phyloP scores from a whole-genome alignment of 2,888 invertebrate genomes.

The Orchesellides sinensis region DNA sequence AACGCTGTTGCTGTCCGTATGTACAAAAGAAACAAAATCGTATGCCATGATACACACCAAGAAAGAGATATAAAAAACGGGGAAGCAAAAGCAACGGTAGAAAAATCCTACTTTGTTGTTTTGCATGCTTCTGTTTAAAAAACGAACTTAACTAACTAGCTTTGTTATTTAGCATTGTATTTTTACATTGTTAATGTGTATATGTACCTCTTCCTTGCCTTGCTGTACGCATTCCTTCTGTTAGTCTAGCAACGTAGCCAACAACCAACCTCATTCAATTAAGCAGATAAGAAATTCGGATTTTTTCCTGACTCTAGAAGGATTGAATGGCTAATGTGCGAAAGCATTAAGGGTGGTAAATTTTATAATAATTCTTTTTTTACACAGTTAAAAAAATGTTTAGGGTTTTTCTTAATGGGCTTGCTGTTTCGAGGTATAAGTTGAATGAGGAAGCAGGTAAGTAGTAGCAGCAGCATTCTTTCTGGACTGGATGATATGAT shows the following conservation, averaged over 20 bases:
- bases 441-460: neutral
- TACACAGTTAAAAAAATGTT: too few relatives aligned
- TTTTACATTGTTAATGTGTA: neutral
- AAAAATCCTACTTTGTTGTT: neutral
- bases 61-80: neutral
- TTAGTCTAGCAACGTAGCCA: neutral
- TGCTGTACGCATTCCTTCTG: neutral
- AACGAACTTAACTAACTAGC: neutral
- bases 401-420: too few relatives aligned
- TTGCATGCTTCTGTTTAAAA: neutral
- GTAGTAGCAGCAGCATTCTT: neutral
- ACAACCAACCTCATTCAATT: neutral
- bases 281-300: neutral
- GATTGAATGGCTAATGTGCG: neutral
- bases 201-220: neutral
- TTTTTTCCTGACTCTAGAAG: neutral
- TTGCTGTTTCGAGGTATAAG: neutral
- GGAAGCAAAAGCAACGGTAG: constrained; percentile 23
- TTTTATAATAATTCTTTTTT: neutral
- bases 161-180: neutral
- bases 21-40: too few relatives aligned
- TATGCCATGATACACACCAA: too few relatives aligned
- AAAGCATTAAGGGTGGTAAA: neutral
- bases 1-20: neutral
- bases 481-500: too few relatives aligned